These are phyloP conservation scores for Hoplodrina blanda DNA, from an alignment of 2,888 invertebrate species.

Conservation along the genomic window DNA sequence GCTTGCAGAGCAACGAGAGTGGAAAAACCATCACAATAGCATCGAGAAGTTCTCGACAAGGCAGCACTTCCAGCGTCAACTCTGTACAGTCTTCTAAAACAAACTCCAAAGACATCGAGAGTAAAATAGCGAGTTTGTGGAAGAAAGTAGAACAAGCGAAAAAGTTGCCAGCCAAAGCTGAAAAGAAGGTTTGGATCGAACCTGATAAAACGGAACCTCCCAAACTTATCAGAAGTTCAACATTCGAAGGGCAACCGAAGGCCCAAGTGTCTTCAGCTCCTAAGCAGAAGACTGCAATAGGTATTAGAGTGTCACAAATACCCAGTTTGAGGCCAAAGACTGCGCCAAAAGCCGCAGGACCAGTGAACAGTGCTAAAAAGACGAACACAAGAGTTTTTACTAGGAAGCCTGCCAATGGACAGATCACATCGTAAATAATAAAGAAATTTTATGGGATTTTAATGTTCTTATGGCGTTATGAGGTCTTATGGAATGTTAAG, in stretches of 20 bases:
- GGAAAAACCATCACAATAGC: constrained; percentile 84
- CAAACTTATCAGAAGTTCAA: constrained; percentile 91
- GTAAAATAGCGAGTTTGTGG: constrained; percentile 95
- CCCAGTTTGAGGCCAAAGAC: constrained; percentile 83
- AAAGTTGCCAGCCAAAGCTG: constrained; percentile 90
- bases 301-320: constrained; percentile 85
- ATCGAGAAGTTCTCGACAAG: constrained; percentile 79
- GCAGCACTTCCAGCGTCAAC: constrained; percentile 91
- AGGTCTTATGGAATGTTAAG: constrained; percentile 35
- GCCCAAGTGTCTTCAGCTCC: constrained; percentile 78
- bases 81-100: constrained; percentile 90
- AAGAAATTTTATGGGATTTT: constrained; percentile 31
- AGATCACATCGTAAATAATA: constrained; percentile 71
- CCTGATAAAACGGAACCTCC: constrained; percentile 81
- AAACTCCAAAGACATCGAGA: constrained; percentile 92
- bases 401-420: constrained; percentile 79
- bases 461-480: constrained; percentile 37
- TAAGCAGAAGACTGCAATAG: constrained; percentile 87
- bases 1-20: constrained; percentile 89
- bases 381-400: constrained; percentile 75
- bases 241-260: constrained; percentile 91
- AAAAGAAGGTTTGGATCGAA: constrained; percentile 91
- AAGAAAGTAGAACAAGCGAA: constrained; percentile 94
- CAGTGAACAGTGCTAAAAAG: constrained; percentile 72
- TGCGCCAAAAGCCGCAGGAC: constrained; percentile 66